Percentiles rank a stretch among this genome's conserved stretches.
These are phyloP conservation scores for Benthochromis sp. DNA, from an alignment of 2,113 vertebrate genomes.

Conservation along the genomic window DNA sequence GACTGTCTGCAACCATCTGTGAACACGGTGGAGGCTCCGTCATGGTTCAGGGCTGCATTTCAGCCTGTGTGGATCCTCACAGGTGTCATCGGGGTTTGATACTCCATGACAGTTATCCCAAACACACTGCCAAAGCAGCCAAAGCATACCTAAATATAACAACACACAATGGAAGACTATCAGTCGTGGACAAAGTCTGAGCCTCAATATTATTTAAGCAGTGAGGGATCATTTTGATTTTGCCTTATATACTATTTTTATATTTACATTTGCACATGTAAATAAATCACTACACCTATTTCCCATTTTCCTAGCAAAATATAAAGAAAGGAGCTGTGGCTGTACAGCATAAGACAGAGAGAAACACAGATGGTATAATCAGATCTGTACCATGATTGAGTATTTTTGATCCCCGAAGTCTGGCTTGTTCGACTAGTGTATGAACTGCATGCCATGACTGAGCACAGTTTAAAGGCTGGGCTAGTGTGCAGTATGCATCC, in stretches of 20 bases:
- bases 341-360: not conserved
- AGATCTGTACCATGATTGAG: not conserved
- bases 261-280: not conserved
- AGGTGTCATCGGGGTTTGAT: not conserved
- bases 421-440: accelerated
- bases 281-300: not conserved
- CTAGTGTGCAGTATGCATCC: accelerated
- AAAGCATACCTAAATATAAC: not conserved
- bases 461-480: not conserved
- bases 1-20: not conserved
- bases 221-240: not conserved
- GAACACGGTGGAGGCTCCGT: not conserved
- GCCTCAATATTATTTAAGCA: not conserved
- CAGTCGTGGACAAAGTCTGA: not conserved
- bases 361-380: not conserved
- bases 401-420: not conserved
- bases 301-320: not conserved
- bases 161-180: accelerated
- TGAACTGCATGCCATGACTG: not conserved
- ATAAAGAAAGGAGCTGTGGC: not conserved
- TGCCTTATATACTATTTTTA: not conserved
- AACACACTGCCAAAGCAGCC: not conserved
- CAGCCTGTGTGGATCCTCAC: not conserved
- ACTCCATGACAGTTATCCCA: not conserved
- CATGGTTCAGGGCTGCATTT: not conserved